A percentile compares a stretch with the other conserved stretches of the same genome.
phyloP scores from a whole-genome alignment of 2,888 invertebrate species.

The Acanthacorydalis orientalis region DNA sequence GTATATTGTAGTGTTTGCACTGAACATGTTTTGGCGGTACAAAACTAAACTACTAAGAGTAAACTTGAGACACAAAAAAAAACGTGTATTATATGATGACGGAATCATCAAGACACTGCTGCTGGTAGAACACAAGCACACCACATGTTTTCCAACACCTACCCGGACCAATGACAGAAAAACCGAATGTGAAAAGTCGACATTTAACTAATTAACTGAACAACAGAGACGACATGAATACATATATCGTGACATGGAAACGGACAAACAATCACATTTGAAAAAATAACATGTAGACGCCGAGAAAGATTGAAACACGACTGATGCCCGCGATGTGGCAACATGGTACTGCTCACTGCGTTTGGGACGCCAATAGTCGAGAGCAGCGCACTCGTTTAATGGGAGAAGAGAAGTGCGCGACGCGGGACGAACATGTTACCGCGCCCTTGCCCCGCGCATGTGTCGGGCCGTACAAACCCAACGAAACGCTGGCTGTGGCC shows the following conservation, averaged over 20 bases:
- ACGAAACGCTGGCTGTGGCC: slow-evolving; percentile 18
- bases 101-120: no score
- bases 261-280: no score
- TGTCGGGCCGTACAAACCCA: slow-evolving; percentile 11
- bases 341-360: slow-evolving; percentile 20
- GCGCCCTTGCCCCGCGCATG: slow-evolving; percentile 23
- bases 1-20: no score
- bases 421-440: slow-evolving; percentile 17
- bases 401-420: slow-evolving; percentile 18
- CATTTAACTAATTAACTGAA: slow-evolving; percentile 6
- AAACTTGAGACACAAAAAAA: no score
- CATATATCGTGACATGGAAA: no score
- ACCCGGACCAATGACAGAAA: no score
- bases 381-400: slow-evolving; percentile 24
- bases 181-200: no score
- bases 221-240: slow-evolving; percentile 6
- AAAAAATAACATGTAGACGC: not conserved
- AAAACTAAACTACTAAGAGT: no score
- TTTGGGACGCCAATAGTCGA: slow-evolving; percentile 24
- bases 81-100: no score
- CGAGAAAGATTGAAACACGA: slow-evolving; percentile 17
- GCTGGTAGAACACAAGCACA: no score
- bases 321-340: slow-evolving; percentile 25
- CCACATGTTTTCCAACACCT: no score
- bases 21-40: no score